phyloP scores from a whole-genome alignment of 2,797 vertebrate genomes.

The Esox lucius region DNA sequence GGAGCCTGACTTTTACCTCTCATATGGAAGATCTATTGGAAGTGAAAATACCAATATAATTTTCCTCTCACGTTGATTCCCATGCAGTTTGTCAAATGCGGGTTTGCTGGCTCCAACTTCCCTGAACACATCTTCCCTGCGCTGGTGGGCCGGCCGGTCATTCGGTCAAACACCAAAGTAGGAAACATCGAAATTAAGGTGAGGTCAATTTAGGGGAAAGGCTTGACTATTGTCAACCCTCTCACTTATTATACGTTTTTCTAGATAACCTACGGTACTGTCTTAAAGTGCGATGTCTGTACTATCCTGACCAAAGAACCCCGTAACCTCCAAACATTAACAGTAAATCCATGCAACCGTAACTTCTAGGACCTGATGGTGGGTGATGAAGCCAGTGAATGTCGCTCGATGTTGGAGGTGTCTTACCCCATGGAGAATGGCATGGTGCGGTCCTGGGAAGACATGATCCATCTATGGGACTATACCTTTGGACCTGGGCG shows the following conservation, averaged over 20 bases:
- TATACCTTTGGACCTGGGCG: constrained; percentile 78
- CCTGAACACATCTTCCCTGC: constrained; percentile 84
- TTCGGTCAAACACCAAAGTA: constrained; percentile 77
- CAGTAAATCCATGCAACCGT: background rate
- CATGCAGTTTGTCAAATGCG: constrained; percentile 82
- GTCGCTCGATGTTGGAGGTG: constrained; percentile 81
- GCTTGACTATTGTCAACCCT: background rate
- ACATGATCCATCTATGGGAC: constrained; percentile 84
- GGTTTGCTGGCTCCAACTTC: constrained; percentile 83
- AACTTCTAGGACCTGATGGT: constrained; percentile 82
- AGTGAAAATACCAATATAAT: background rate
- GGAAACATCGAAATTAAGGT: constrained; percentile 85
- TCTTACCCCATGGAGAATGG: constrained; percentile 85
- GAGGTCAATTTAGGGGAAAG: constrained; percentile 28
- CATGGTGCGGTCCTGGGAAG: constrained; percentile 81
- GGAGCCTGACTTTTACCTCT: background rate
- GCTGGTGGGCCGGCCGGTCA: constrained; percentile 78
- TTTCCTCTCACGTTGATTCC: constrained; percentile 1
- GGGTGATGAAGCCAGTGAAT: constrained; percentile 81
- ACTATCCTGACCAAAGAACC: background rate
- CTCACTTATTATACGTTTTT: background rate
- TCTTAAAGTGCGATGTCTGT: background rate
- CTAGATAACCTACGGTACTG: background rate
- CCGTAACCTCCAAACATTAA: constrained; percentile 16
- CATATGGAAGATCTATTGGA: background rate